Evolutionary conservation across 1,140 invertebrate species (phyloP).

Genomic region (Oedothorax gibbosus): DNA sequence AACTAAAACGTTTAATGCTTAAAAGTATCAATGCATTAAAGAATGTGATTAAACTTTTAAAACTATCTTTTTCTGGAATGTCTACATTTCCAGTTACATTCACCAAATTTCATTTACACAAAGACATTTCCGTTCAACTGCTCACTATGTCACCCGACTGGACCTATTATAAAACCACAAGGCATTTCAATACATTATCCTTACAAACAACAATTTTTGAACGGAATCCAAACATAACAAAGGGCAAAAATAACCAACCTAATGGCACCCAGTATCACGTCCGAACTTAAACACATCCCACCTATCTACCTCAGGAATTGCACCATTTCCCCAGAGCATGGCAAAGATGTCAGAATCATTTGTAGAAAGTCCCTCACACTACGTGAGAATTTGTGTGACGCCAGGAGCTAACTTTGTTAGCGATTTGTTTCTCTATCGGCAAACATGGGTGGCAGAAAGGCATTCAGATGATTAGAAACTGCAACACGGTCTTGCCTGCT

Average conservation of each 20-base stretch:
- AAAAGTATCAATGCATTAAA: background rate
- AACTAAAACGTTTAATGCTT: background rate
- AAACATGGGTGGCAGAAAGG: constrained; percentile 38
- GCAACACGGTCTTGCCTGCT: background rate
- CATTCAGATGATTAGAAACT: constrained; percentile 53
- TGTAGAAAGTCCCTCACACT: constrained; percentile 23
- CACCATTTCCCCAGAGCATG: background rate
- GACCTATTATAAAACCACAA: no score
- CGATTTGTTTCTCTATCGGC: constrained; percentile 47
- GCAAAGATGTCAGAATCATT: constrained; percentile 32
- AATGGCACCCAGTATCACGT: no score
- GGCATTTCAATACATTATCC: no score
- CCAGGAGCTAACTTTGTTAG: constrained; percentile 48
- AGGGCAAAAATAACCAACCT: no score
- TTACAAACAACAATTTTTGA: no score
- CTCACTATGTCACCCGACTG: no score
- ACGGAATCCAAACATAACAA: no score
- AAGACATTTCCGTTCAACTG: no score
- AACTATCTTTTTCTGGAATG: background rate
- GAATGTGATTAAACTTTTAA: background rate
- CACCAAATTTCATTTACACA: no score
- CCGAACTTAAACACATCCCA: no score
- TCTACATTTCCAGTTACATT: background rate
- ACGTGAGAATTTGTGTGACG: constrained; percentile 50
- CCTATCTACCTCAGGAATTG: no score